A percentile compares a stretch with the other conserved stretches of the same genome.
Conservation (phyloP, 2,797 vertebrate genomes). For the Enteromius trimaculatus region DNA sequence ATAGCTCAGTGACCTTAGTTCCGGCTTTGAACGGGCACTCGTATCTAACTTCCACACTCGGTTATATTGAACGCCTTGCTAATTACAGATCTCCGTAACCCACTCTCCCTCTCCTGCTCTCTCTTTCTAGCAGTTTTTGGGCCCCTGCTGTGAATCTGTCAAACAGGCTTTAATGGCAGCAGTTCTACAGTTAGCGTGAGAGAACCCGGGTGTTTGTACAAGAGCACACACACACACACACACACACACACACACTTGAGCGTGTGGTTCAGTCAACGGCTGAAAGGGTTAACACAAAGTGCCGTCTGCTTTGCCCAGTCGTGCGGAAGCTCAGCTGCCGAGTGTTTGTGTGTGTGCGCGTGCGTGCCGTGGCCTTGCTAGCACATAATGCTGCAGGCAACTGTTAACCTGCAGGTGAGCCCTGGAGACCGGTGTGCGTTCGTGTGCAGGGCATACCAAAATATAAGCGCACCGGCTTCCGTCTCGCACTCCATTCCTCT, state of each 20-base stretch:
- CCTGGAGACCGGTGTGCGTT: slow-evolving; percentile 40
- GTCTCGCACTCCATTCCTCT: slow-evolving; percentile 26
- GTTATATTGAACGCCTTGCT: slow-evolving; percentile 55
- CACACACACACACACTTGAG: slow-evolving; percentile 13
- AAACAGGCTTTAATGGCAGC: slow-evolving; percentile 53
- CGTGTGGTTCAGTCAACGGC: slow-evolving; percentile 48
- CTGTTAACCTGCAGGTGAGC: slow-evolving; percentile 65
- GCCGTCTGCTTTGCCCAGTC: slow-evolving; percentile 51
- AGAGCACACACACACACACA: neutral
- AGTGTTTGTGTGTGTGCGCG: slow-evolving; percentile 56
- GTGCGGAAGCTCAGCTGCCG: slow-evolving; percentile 55
- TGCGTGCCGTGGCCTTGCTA: slow-evolving; percentile 48
- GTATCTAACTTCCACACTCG: slow-evolving; percentile 51
- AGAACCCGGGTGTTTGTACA: slow-evolving; percentile 36
- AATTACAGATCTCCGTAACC: slow-evolving; percentile 63
- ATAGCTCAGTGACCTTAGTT: slow-evolving; percentile 44
- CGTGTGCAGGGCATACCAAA: slow-evolving; percentile 38
- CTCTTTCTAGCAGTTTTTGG: slow-evolving; percentile 32
- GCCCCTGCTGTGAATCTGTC: slow-evolving; percentile 56
- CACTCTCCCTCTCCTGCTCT: slow-evolving; percentile 28
- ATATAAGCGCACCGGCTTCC: slow-evolving; percentile 35
- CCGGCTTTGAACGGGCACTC: slow-evolving; percentile 48
- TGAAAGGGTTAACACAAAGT: slow-evolving; percentile 58
- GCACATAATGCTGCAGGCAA: slow-evolving; percentile 61
- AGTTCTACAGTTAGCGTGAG: slow-evolving; percentile 50